Evolutionary conservation across 2,113 vertebrate species (phyloP).

Genomic region (Psittacara wagleri): DNA sequence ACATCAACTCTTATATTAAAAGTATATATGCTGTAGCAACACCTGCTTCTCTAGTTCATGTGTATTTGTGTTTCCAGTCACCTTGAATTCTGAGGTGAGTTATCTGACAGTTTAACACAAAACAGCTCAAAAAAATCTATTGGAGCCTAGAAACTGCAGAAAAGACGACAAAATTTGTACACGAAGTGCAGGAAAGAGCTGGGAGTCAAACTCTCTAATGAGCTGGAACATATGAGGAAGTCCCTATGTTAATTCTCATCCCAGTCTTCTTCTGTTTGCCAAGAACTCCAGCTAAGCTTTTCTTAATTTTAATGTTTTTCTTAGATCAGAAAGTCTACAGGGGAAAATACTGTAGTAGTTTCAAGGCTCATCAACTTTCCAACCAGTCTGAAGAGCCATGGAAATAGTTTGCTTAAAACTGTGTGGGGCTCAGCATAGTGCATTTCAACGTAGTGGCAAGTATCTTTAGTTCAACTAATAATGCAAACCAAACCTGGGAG

Average conservation of each 20-base stretch:
- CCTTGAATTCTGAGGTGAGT: background rate
- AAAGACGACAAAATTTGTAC: background rate
- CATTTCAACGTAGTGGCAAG: background rate
- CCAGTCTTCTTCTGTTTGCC: background rate
- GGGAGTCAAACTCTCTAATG: background rate
- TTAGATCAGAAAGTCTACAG: background rate
- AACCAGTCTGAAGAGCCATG: background rate
- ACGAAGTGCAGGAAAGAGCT: background rate
- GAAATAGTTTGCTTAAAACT: background rate
- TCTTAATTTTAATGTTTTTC: background rate
- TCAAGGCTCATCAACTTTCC: background rate
- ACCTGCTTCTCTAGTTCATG: background rate
- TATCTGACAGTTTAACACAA: background rate
- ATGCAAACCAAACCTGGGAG: background rate
- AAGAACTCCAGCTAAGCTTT: background rate
- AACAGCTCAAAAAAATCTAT: background rate
- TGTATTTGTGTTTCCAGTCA: background rate
- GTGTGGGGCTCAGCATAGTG: background rate
- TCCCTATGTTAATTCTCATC: background rate
- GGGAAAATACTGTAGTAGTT: background rate
- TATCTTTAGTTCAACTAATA: background rate
- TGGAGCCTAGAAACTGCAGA: background rate
- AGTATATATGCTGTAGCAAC: background rate
- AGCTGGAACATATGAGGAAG: background rate
- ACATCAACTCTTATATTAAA: rapidly evolving